These are phyloP conservation scores for Heliornis fulica DNA, from an alignment of 2,113 vertebrate genomes.

Conservation along the genomic window DNA sequence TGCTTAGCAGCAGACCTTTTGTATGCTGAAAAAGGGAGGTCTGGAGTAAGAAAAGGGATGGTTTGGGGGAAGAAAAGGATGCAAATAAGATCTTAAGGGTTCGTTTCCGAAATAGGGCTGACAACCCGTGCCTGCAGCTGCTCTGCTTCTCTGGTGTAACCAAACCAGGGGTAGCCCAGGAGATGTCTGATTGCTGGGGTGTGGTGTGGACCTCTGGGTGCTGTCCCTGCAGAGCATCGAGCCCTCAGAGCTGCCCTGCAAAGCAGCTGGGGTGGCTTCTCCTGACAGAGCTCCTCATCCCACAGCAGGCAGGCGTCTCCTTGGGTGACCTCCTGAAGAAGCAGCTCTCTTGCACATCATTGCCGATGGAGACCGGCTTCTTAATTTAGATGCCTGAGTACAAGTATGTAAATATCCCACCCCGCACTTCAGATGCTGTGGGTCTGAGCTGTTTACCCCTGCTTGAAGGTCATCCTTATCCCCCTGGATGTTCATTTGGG, in stretches of 20 bases:
- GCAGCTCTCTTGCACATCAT: neutral
- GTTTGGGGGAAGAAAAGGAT: neutral
- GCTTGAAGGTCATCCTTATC: neutral
- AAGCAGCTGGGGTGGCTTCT: neutral
- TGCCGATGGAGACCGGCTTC: neutral
- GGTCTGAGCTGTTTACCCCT: neutral
- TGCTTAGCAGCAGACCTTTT: conserved; percentile 40
- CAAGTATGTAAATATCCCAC: neutral
- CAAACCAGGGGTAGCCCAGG: neutral
- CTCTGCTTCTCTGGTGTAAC: fast-evolving
- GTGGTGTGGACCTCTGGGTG: neutral
- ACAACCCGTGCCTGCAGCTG: too few species aligned
- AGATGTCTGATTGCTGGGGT: fast-evolving
- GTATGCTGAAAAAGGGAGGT: neutral
- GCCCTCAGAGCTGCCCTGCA: neutral
- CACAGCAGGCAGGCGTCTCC: neutral
- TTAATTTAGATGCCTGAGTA: neutral
- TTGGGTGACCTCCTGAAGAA: neutral
- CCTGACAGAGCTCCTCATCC: neutral
- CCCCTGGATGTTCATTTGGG: neutral
- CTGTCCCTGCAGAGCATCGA: neutral
- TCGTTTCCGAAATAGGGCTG: fast-evolving
- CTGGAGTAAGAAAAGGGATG: neutral
- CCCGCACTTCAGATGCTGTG: fast-evolving
- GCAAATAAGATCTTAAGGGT: neutral